These are phyloP conservation scores for Acipenser oxyrinchus DNA, from an alignment of 2,797 vertebrate species.

Conservation along the genomic window DNA sequence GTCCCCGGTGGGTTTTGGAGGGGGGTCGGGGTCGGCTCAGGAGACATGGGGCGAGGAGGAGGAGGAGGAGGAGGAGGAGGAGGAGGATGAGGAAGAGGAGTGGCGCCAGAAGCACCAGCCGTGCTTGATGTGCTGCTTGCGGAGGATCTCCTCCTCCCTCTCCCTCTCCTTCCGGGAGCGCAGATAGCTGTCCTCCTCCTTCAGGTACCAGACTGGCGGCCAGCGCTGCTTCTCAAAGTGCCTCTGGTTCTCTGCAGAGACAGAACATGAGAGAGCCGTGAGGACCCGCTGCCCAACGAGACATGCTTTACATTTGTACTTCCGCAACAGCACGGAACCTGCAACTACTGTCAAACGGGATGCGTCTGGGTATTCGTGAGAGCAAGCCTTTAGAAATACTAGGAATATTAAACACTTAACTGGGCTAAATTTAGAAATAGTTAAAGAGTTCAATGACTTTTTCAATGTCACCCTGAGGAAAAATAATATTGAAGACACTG, in stretches of 20 bases:
- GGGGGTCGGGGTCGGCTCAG: conserved; percentile 30
- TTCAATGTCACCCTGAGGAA: too few relatives aligned
- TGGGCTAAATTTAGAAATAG: too few relatives aligned
- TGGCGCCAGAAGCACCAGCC: conserved; percentile 86
- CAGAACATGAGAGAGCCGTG: neutral
- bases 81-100: conserved; percentile 32
- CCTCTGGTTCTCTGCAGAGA: conserved; percentile 64
- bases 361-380: too few relatives aligned
- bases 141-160: conserved; percentile 73
- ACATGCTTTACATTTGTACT: neutral
- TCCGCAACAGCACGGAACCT: too few relatives aligned
- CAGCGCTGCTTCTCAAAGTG: conserved; percentile 83
- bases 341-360: too few relatives aligned
- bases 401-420: neutral
- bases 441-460: too few relatives aligned
- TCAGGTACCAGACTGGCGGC: conserved; percentile 86
- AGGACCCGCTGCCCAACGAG: neutral
- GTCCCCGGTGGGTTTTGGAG: neutral
- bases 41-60: conserved; percentile 62
- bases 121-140: conserved; percentile 76
- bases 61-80: conserved; percentile 31
- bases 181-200: conserved; percentile 82
- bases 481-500: too few relatives aligned
- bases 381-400: neutral
- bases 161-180: conserved; percentile 78